Conservation (phyloP, 2,888 invertebrate species). For the Athalia rosae region DNA sequence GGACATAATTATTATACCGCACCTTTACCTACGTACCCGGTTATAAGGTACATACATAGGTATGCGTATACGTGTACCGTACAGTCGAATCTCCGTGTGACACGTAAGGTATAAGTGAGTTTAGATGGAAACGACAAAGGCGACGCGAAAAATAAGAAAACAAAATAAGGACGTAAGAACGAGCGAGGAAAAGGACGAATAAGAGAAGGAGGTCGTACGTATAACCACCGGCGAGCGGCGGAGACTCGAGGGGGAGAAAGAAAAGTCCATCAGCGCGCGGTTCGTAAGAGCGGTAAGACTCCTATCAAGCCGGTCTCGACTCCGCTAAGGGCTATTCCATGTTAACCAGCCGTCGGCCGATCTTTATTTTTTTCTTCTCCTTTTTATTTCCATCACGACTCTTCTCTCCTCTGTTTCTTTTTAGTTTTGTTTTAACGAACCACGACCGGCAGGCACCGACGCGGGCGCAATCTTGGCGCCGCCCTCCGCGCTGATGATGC, state of each 20-base stretch:
- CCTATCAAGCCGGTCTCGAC: conserved; percentile 68
- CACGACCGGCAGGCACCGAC: conserved; percentile 48
- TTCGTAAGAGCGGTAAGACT: conserved; percentile 63
- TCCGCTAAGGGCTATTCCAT: conserved; percentile 72
- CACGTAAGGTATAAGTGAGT: no score
- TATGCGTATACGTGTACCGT: no score
- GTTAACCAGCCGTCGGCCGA: conserved; percentile 68
- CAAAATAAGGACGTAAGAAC: no score
- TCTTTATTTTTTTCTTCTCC: conserved; percentile 62
- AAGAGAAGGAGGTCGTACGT: background rate
- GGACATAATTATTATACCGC: no score
- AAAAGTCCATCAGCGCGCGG: conserved; percentile 32
- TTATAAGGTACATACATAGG: no score
- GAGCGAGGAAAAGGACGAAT: no score
- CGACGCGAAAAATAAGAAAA: no score
- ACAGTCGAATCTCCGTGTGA: no score
- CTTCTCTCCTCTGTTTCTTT: conserved; percentile 50
- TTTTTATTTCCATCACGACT: conserved; percentile 36
- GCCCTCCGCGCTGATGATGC: conserved; percentile 59
- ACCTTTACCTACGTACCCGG: no score
- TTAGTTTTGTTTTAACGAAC: conserved; percentile 13
- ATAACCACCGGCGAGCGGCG: no score
- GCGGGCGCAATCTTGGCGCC: conserved; percentile 68
- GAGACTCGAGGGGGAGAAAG: background rate
- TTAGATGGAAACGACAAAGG: no score